phyloP scores from a whole-genome alignment of 2,113 vertebrate genomes.

The Aviceda subcristata region DNA sequence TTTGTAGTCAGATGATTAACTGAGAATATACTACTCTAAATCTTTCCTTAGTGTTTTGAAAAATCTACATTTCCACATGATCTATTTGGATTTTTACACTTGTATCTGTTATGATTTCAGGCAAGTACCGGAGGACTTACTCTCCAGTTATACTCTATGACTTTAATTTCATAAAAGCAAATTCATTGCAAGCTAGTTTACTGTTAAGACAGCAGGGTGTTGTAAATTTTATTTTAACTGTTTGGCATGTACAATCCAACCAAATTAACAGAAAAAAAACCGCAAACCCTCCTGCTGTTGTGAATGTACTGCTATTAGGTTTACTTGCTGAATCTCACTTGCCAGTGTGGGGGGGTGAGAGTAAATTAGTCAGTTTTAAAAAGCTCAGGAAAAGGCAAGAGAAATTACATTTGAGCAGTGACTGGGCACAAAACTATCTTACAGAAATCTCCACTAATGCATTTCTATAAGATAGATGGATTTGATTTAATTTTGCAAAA shows the following conservation, averaged over 20 bases:
- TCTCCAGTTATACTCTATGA: not conserved
- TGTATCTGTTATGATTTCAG: slow-evolving; percentile 40
- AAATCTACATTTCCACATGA: slow-evolving; percentile 7
- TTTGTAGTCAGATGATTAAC: slow-evolving; percentile 38
- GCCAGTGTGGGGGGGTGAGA: not conserved
- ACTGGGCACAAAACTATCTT: not conserved
- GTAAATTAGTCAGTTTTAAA: slow-evolving; percentile 1
- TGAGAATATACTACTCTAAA: slow-evolving; percentile 25
- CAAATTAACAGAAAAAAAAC: not conserved
- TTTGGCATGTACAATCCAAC: slow-evolving; percentile 34
- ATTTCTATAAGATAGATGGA: not conserved
- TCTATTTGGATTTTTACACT: slow-evolving; percentile 26
- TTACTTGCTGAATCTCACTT: slow-evolving; percentile 19
- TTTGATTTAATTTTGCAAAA: not conserved
- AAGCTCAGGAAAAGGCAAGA: not conserved
- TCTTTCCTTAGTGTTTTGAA: slow-evolving; percentile 30
- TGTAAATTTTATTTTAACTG: slow-evolving; percentile 67
- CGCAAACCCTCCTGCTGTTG: not conserved
- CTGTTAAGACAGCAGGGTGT: slow-evolving; percentile 11
- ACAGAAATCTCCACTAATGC: not conserved
- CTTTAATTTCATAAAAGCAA: slow-evolving; percentile 69
- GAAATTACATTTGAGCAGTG: not conserved
- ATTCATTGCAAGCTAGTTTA: slow-evolving; percentile 52
- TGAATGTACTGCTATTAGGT: not conserved
- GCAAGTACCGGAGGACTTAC: not conserved